A percentile compares a stretch with the other conserved stretches of the same genome.
These are phyloP conservation scores for Cardiocondyla obscurior DNA, from an alignment of 1,140 invertebrate species.

Conservation along the genomic window DNA sequence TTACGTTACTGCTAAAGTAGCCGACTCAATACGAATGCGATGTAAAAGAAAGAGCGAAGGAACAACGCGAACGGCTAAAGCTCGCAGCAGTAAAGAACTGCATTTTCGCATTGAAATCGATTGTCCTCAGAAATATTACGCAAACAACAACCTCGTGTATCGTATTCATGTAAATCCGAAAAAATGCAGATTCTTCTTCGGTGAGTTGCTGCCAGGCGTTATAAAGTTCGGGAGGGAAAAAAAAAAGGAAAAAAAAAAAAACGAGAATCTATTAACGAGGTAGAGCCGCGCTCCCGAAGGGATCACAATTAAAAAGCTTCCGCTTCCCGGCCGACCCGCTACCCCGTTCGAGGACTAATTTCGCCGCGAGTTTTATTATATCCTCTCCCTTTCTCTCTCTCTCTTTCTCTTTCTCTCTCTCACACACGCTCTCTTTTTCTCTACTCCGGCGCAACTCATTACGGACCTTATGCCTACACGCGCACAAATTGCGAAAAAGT, in stretches of 20 bases:
- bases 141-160: slow-evolving; percentile 25
- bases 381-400: slow-evolving; percentile 16
- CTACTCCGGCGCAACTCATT: slow-evolving; percentile 55
- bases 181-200: slow-evolving; percentile 49
- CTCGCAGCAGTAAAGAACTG: not conserved
- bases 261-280: slow-evolving; percentile 68
- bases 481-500: slow-evolving; percentile 64
- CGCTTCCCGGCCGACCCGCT: slow-evolving; percentile 10
- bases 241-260: too few relatives aligned
- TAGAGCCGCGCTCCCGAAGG: slow-evolving; percentile 62
- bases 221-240: slow-evolving; percentile 59
- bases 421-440: too few relatives aligned
- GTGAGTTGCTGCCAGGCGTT: slow-evolving; percentile 49
- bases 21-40: not conserved
- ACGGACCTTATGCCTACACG: slow-evolving; percentile 60
- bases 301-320: slow-evolving; percentile 68
- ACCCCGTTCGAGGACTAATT: slow-evolving; percentile 63
- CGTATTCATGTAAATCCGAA: slow-evolving; percentile 52
- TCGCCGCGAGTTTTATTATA: slow-evolving; percentile 66
- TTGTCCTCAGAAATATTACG: not conserved
- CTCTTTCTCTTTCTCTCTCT: not conserved
- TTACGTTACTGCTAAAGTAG: not conserved
- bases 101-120: not conserved
- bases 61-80: not conserved
- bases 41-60: not conserved